Percentiles rank a stretch among this genome's conserved stretches.
These are phyloP conservation scores for Chlorodrepanis virens DNA, from an alignment of 2,113 vertebrate genomes.

Conservation along the genomic window DNA sequence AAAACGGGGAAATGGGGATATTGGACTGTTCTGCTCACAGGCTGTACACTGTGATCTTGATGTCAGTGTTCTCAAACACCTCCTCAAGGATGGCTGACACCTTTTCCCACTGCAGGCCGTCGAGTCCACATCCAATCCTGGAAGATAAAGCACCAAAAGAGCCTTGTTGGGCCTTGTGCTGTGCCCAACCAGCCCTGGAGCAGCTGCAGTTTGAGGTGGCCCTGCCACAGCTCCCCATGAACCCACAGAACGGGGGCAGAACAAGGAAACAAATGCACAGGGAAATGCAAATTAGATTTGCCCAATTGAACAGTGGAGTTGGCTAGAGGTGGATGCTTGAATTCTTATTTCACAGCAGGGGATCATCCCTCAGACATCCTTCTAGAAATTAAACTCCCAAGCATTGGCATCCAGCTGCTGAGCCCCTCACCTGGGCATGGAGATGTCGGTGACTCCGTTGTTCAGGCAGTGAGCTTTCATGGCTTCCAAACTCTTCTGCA, in stretches of 20 bases:
- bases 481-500: constrained; percentile 83
- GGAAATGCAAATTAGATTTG: not conserved
- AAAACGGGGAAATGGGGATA: not conserved
- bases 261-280: not conserved
- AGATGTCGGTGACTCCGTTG: constrained; percentile 82
- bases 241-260: not conserved
- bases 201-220: not conserved
- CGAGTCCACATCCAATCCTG: constrained; percentile 95
- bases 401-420: not conserved
- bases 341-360: not conserved
- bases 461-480: constrained; percentile 86
- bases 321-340: not conserved
- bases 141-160: not conserved
- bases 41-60: constrained; percentile 87
- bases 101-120: constrained; percentile 81
- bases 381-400: not conserved
- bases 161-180: not conserved
- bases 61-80: constrained; percentile 81
- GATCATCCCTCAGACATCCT: not conserved
- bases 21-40: constrained; percentile 62
- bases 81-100: constrained; percentile 86
- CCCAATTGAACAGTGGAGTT: accelerated
- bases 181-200: not conserved
- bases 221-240: not conserved
- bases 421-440: constrained; percentile 87